A percentile compares a stretch with the other conserved stretches of the same genome.
phyloP scores from a whole-genome alignment of 2,113 vertebrate species.

The Motacilla alba region DNA sequence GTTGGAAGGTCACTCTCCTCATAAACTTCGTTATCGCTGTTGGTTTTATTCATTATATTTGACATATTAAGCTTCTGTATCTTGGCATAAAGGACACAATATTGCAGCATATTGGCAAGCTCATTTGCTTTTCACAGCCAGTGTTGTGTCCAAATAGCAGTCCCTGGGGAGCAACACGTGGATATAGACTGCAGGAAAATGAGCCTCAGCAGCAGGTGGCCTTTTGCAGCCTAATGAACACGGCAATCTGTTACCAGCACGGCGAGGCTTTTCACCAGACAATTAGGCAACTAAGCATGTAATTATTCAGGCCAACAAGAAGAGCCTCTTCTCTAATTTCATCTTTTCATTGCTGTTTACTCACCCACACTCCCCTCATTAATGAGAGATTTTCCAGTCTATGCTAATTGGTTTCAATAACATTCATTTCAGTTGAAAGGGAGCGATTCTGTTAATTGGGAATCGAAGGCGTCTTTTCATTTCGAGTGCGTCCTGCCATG shows the following conservation, averaged over 20 bases:
- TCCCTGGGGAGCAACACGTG: constrained; percentile 93
- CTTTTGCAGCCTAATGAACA: constrained; percentile 99
- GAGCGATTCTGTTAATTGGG: constrained; percentile 98
- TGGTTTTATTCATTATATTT: constrained; percentile 91
- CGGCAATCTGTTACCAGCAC: constrained; percentile 98
- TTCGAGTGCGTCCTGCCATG: constrained; percentile 92
- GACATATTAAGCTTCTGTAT: constrained; percentile 96
- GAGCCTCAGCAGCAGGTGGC: constrained; percentile 98
- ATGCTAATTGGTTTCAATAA: constrained; percentile 99
- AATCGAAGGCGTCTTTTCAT: constrained; percentile 95
- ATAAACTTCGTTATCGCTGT: constrained; percentile 78
- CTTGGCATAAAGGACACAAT: constrained; percentile 96
- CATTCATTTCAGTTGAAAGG: constrained; percentile 99
- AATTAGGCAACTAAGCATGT: constrained; percentile 99
- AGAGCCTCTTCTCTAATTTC: constrained; percentile 99
- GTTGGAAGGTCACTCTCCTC: constrained; percentile 76
- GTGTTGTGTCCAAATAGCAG: constrained; percentile 90
- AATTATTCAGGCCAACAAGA: constrained; percentile 99
- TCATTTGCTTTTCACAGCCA: constrained; percentile 96
- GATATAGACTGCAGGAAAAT: constrained; percentile 87
- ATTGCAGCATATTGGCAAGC: constrained; percentile 98
- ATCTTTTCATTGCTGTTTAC: constrained; percentile 99
- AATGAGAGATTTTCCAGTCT: constrained; percentile 99
- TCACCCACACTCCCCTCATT: constrained; percentile 99
- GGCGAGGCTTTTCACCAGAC: constrained; percentile 93